Conservation (phyloP, 2,797 vertebrate species). For the Eleutherodactylus coqui region DNA sequence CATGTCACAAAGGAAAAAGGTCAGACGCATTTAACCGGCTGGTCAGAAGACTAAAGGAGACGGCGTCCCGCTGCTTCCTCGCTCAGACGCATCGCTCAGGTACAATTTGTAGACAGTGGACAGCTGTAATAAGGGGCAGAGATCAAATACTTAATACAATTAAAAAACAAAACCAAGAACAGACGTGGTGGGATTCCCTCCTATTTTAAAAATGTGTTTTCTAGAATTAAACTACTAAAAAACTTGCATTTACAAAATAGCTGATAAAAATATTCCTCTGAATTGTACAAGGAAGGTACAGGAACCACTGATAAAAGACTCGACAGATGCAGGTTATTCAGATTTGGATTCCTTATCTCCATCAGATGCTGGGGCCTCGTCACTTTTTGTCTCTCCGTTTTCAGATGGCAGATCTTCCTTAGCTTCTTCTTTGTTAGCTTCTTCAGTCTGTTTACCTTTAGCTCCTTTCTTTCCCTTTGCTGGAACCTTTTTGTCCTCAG, state of each 20-base stretch:
- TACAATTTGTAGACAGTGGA: slow-evolving; percentile 68
- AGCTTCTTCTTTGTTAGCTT: slow-evolving; percentile 74
- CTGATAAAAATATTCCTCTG: slow-evolving; percentile 99
- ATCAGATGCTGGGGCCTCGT: slow-evolving; percentile 81
- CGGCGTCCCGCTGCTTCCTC: slow-evolving; percentile 42
- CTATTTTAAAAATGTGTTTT: slow-evolving; percentile 86
- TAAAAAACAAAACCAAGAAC: slow-evolving; percentile 71
- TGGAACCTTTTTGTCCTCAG: slow-evolving; percentile 76
- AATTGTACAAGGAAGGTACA: slow-evolving; percentile 89
- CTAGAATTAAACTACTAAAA: slow-evolving; percentile 91
- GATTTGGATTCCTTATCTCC: slow-evolving; percentile 82
- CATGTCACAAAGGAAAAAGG: not conserved
- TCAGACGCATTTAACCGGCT: not conserved
- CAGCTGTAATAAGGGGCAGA: slow-evolving; percentile 74
- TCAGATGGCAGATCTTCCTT: slow-evolving; percentile 83
- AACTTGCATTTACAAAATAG: slow-evolving; percentile 96
- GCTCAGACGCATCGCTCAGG: slow-evolving; percentile 11
- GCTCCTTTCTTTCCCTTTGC: slow-evolving; percentile 82
- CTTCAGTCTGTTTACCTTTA: slow-evolving; percentile 84
- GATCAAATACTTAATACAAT: slow-evolving; percentile 19
- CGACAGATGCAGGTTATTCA: slow-evolving; percentile 76
- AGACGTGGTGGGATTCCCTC: slow-evolving; percentile 78
- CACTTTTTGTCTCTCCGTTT: slow-evolving; percentile 87
- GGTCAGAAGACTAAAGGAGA: not conserved
- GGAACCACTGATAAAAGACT: slow-evolving; percentile 76